Percentiles rank a stretch among this genome's conserved stretches.
Conservation (phyloP, 2,888 invertebrate genomes). For the Diploptera punctata region DNA sequence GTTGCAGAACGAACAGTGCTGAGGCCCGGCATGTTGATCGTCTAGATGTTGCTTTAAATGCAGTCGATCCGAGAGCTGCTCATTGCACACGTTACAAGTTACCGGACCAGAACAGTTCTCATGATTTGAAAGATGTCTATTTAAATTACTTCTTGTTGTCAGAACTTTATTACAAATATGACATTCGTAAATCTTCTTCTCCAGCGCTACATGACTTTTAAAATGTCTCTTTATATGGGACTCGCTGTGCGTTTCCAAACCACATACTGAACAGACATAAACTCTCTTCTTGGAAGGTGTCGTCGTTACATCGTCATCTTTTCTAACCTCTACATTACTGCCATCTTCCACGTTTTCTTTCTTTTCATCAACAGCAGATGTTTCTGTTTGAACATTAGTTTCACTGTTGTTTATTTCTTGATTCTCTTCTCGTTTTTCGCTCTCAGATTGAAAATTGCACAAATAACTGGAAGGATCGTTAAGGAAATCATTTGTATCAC, state of each 20-base stretch:
- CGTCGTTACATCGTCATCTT: not conserved
- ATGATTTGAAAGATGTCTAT: slow-evolving; percentile 36
- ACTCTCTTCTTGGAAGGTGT: slow-evolving; percentile 7
- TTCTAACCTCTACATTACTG: not conserved
- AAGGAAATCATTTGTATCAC: slow-evolving; percentile 13
- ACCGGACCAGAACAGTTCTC: slow-evolving; percentile 23
- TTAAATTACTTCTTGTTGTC: slow-evolving; percentile 35
- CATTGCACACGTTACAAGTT: slow-evolving; percentile 32
- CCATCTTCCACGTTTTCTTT: too few species aligned
- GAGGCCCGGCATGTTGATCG: slow-evolving; percentile 27
- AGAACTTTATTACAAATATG: slow-evolving; percentile 33
- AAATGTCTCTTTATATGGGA: slow-evolving; percentile 37
- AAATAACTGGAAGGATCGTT: not conserved
- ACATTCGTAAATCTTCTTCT: slow-evolving; percentile 39
- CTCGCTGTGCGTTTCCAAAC: slow-evolving; percentile 15
- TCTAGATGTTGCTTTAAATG: slow-evolving; percentile 35
- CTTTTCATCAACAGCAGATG: too few species aligned
- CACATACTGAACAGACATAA: slow-evolving; percentile 39
- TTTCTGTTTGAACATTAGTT: not conserved
- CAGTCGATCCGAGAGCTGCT: slow-evolving; percentile 31
- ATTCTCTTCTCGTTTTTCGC: not conserved
- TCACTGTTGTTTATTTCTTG: not conserved
- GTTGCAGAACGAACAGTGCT: slow-evolving; percentile 37
- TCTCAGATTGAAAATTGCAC: not conserved
- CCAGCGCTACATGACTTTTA: slow-evolving; percentile 32